Base-by-base conservation (phyloP, 2,888 invertebrate species). In the Troglohyphantes excavatus region DNA sequence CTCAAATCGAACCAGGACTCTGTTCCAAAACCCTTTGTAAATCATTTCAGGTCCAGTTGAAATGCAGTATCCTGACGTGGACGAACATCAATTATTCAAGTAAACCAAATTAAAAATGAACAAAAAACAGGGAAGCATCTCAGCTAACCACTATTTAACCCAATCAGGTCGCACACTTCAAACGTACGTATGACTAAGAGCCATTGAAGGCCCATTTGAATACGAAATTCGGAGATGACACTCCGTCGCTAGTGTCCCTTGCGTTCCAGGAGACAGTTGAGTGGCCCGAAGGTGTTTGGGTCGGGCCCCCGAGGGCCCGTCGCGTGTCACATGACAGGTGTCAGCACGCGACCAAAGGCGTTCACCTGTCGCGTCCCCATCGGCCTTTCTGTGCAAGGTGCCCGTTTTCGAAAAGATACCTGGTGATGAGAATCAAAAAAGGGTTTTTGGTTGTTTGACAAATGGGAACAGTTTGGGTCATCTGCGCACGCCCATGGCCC, bases 241-340 rank as follows among this genome's bases (percentile, higher is more conserved):
- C 65, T 26, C 7, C 0, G 59, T 33, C 5, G 9, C 0, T 6
- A 17, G 6, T 2, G 21, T 17, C 53, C 46, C 26, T 26, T 1
- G 61, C 29, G 21, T 59, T 59, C 29, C 59, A 19, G 72, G 70
- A 26, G 33, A 9, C 53, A 9, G 68, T 81, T 29, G 81, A 33
- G n/a, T 39, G 79, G 70, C 72, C 82, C 82, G 65, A 23, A n/a
- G n/a, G n/a, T n/a, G n/a, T n/a, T n/a, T n/a, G n/a, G 75, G 33
- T 59, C 13, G 7, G 27, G 6, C 11, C 68, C 85, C 33, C 0
- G 5, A 7, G 43, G 85, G 76, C 61, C n/a, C 43, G 76, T 68
- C 85, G 85, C 85, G 85, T 85, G 85, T 29, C 81, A 53, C 6
- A 39, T 70, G 76, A 85, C 85, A 85, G 85, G 76, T 85, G 85